These are phyloP conservation scores for Elephantulus edwardii DNA, from an alignment of 2,113 vertebrate genomes.

Conservation along the genomic window DNA sequence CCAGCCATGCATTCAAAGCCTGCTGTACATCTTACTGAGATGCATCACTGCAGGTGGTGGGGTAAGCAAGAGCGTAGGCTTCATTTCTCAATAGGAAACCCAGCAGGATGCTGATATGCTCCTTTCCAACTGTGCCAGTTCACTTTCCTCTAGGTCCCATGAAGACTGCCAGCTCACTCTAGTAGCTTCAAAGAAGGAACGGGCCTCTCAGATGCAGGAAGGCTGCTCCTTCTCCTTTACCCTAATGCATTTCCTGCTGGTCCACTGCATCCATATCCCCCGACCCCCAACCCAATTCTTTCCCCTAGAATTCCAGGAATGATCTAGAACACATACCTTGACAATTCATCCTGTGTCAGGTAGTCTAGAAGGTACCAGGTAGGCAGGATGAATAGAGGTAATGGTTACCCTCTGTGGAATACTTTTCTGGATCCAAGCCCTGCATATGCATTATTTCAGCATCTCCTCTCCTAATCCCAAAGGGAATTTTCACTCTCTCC, in stretches of 20 bases:
- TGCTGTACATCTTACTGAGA: background rate
- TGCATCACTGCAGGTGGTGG: fast-evolving
- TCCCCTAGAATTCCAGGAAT: background rate
- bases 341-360: background rate
- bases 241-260: background rate
- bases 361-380: background rate
- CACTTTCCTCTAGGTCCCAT: background rate
- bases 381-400: background rate
- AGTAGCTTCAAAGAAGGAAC: background rate
- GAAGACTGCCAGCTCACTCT: too few species aligned
- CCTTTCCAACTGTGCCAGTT: background rate
- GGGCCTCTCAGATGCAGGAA: background rate
- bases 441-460: fast-evolving
- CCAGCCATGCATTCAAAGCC: background rate
- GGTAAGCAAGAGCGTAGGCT: background rate
- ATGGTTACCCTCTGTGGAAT: background rate
- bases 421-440: background rate
- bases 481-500: background rate
- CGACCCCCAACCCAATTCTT: fast-evolving
- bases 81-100: background rate
- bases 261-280: background rate
- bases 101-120: background rate
- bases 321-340: background rate
- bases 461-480: background rate
- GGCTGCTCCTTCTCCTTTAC: background rate